These are phyloP conservation scores for Gandaritis pyraliata DNA, from an alignment of 2,888 invertebrate species.

Conservation along the genomic window DNA sequence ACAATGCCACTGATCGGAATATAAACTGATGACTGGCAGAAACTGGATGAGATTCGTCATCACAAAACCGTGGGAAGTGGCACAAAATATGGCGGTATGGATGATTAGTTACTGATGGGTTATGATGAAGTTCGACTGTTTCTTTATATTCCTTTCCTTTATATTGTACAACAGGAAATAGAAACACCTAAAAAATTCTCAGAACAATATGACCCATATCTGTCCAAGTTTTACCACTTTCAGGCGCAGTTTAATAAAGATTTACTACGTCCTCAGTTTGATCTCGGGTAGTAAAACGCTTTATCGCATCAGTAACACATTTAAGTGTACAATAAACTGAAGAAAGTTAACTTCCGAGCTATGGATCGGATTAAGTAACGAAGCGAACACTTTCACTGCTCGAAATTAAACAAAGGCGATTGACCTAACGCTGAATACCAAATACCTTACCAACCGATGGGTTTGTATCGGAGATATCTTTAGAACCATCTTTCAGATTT, in stretches of 20 bases:
- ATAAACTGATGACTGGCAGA: no score
- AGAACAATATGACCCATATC: background rate
- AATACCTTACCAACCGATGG: no score
- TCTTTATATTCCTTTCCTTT: no score
- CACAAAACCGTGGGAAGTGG: no score
- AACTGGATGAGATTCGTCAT: no score
- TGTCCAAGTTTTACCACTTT: background rate
- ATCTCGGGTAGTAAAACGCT: constrained; percentile 13
- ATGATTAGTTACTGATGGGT: no score
- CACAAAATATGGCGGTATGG: no score
- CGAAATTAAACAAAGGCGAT: constrained; percentile 45
- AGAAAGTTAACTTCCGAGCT: constrained; percentile 33
- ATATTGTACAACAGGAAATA: no score
- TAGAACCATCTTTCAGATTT: no score
- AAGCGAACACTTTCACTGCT: constrained; percentile 47
- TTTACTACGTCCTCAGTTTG: constrained; percentile 5
- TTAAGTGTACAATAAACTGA: constrained; percentile 18
- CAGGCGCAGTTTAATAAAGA: background rate
- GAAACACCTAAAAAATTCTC: no score
- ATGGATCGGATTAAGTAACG: constrained; percentile 31
- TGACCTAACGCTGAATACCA: background rate
- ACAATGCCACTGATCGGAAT: no score
- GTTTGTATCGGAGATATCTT: background rate
- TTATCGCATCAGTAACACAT: constrained; percentile 23
- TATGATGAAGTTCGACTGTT: no score